Percentiles rank a stretch among this genome's conserved stretches.
Evolutionary conservation across 2,797 vertebrate genomes (phyloP).

Genomic region (Fistularia tabacaria): DNA sequence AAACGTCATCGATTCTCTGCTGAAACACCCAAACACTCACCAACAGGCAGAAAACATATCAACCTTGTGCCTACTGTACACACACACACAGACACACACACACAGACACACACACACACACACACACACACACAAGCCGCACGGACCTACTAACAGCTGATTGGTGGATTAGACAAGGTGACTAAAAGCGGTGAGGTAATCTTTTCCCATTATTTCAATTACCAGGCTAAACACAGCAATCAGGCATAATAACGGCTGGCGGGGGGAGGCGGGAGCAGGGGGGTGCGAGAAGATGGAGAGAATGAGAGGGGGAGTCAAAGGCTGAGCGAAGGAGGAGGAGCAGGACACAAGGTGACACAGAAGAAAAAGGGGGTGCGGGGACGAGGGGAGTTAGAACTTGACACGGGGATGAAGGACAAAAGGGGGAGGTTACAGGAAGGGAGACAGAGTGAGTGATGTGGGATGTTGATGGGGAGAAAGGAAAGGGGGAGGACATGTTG

Average conservation of each 20-base stretch:
- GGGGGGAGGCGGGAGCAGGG: constrained; percentile 28
- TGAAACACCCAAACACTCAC: too few relatives aligned
- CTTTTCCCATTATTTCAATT: constrained; percentile 71
- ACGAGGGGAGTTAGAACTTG: too few relatives aligned
- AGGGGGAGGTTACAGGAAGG: too few relatives aligned
- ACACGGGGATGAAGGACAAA: too few relatives aligned
- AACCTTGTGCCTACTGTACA: background rate
- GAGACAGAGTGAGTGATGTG: too few relatives aligned
- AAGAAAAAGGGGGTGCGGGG: background rate
- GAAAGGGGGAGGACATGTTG: too few relatives aligned
- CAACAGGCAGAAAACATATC: too few relatives aligned
- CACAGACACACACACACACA: constrained; percentile 19
- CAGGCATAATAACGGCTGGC: constrained; percentile 58
- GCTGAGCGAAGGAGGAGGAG: background rate
- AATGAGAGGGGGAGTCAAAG: background rate
- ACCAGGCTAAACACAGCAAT: constrained; percentile 68
- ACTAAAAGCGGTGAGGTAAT: constrained; percentile 62
- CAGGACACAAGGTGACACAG: constrained; percentile 7
- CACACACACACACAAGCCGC: background rate
- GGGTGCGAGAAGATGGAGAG: background rate
- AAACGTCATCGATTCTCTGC: too few relatives aligned
- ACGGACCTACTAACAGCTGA: constrained; percentile 59
- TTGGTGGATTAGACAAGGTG: constrained; percentile 64
- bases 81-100: constrained; percentile 10
- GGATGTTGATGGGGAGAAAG: too few relatives aligned